These are phyloP conservation scores for Betta splendens DNA, from an alignment of 2,797 vertebrate genomes.

Conservation along the genomic window DNA sequence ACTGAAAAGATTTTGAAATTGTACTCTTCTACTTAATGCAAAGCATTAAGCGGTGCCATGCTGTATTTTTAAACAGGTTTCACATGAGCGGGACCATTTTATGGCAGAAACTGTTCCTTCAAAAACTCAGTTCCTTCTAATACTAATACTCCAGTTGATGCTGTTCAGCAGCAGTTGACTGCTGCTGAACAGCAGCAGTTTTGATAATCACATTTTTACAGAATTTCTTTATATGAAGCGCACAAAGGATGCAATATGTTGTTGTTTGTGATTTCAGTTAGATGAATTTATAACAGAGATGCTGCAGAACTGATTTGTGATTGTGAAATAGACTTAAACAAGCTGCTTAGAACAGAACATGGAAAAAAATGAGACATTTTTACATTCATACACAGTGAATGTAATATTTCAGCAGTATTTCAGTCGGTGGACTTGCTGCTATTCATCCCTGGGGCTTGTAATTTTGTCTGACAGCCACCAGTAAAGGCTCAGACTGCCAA, in stretches of 20 bases:
- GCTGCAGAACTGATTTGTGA: no score
- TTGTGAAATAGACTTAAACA: neutral
- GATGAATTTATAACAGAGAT: neutral
- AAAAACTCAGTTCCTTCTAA: no score
- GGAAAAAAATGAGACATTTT: neutral
- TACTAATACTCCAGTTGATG: no score
- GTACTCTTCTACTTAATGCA: neutral
- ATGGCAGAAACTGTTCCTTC: slow-evolving; percentile 6
- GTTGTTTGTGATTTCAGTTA: neutral
- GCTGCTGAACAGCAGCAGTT: neutral
- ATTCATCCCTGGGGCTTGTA: neutral
- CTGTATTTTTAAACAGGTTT: neutral
- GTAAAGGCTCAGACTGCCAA: neutral
- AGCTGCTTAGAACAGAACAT: neutral
- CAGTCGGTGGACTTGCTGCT: neutral
- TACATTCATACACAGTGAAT: no score
- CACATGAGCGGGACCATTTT: slow-evolving; percentile 25
- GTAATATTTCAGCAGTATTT: neutral
- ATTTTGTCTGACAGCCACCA: neutral
- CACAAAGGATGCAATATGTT: neutral
- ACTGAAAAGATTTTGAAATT: neutral
- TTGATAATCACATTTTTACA: slow-evolving; percentile 12
- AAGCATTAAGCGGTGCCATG: neutral
- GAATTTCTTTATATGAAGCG: neutral
- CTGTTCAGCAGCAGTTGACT: neutral